phyloP scores from a whole-genome alignment of 2,113 vertebrate genomes.

The Sinocyclocheilus grahami region DNA sequence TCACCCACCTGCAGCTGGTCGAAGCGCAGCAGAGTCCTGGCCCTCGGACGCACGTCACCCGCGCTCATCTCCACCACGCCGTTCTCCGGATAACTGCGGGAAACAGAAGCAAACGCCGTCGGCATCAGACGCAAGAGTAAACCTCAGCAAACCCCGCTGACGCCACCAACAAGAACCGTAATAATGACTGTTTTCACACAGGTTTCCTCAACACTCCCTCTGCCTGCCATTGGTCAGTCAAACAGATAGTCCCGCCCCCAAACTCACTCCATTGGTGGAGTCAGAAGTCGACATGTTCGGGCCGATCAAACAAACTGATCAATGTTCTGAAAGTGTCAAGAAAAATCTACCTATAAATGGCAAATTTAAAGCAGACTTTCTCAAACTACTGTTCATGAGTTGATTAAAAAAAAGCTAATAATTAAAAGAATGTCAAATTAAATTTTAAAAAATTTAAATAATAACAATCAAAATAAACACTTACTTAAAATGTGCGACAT shows the following conservation, averaged over 20 bases:
- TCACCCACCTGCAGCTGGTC: slow-evolving; percentile 87
- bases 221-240: not conserved
- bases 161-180: not conserved
- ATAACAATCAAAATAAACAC: not conserved
- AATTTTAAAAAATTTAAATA: not conserved
- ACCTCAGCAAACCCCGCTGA: not conserved
- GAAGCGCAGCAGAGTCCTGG: slow-evolving; percentile 86
- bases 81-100: slow-evolving; percentile 92
- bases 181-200: not conserved
- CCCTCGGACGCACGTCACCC: slow-evolving; percentile 86
- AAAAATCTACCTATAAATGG: not conserved
- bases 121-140: not conserved
- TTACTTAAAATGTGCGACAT: not conserved
- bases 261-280: not conserved
- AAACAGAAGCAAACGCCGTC: not conserved
- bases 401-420: not conserved
- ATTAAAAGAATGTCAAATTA: not conserved
- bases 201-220: not conserved
- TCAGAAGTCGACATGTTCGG: not conserved
- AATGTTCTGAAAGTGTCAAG: not conserved
- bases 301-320: not conserved
- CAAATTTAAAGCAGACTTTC: not conserved
- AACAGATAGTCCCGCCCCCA: not conserved
- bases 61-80: slow-evolving; percentile 86
- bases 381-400: not conserved